Conservation (phyloP, 1,140 invertebrate genomes). For the Ptiloglossa arizonensis region DNA sequence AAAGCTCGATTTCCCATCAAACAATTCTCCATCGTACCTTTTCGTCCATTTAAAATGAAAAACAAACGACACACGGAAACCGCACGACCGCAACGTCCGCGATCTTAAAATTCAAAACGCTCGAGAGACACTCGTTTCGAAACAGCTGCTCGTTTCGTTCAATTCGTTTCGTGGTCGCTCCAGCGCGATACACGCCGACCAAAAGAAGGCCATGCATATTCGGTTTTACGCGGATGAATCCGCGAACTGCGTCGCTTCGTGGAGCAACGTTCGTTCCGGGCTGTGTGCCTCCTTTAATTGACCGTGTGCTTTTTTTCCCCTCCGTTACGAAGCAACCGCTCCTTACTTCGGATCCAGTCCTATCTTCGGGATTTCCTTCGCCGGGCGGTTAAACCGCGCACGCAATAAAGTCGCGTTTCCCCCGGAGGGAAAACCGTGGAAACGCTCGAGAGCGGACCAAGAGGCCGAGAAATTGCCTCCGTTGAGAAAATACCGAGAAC, state of each 20-base stretch:
- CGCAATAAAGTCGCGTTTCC: conserved; percentile 15
- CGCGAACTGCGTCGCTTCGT: conserved; percentile 60
- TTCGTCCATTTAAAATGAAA: too few species aligned
- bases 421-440: not conserved
- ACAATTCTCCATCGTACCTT: too few species aligned
- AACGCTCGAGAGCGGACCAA: not conserved
- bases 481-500: not conserved
- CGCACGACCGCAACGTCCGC: too few species aligned
- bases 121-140: too few species aligned
- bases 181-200: not conserved
- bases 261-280: conserved; percentile 80
- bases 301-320: conserved; percentile 62
- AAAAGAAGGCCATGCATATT: conserved; percentile 19
- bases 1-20: too few species aligned
- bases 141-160: too few species aligned
- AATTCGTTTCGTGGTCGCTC: not conserved
- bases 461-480: not conserved
- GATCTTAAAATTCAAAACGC: too few species aligned
- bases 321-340: not conserved
- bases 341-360: conserved; percentile 21
- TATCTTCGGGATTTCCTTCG: conserved; percentile 32
- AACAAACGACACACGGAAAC: too few species aligned
- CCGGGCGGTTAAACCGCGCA: not conserved
- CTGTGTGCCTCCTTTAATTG: conserved; percentile 76
- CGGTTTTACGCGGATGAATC: conserved; percentile 12